Evolutionary conservation across 2,888 invertebrate species (phyloP), one percentile per base, ranked within the genome.

Genomic region (Hypercompe scribonia): DNA sequence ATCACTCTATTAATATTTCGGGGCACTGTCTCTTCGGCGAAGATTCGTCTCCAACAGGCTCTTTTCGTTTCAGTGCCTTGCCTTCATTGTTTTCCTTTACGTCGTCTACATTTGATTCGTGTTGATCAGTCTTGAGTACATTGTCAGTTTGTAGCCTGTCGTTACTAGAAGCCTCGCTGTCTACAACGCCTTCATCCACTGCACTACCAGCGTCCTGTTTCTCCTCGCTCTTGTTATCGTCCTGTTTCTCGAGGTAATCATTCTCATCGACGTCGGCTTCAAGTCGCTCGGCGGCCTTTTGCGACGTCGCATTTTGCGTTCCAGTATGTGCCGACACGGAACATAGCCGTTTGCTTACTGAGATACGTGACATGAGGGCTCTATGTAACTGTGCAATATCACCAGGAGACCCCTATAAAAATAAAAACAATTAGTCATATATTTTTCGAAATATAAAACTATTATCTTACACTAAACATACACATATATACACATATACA

Each of bases 21-120:
- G 93, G 92, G 86, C 95, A 94, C 89, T 91, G 95, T 94, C 95
- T 92, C 88, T 95, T 95, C 46, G 93, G 91, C n/a, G 93, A 89
- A 0, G 90, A 90, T 76, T 92, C 92, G 39, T 92, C 92, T 28
- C 90, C 91, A 15, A 83, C 85, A 8, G 92, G 90, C 78, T 95
- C 95, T 91, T 90, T 95, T 86, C 92, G 80, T 68, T 93, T 95
- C 77, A 92, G 86, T 42, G 89, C 81, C 85, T 90, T 94, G 71
- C 84, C 74, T 84, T 96, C 84, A 76, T 88, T 80, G 21, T 88
- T 88, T 34, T 88, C 83, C 33, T 83, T 81, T 78, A 88, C 84
- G 67, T 89, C 88, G 46, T 91, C 90, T 69, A 89, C 89, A 67
- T 87, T 84, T 42, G 88, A 85, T 81, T 89, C 84, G 39, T 87